Base-by-base conservation (phyloP, 2,113 vertebrate genomes). In the Ancistrus triradiatus region DNA sequence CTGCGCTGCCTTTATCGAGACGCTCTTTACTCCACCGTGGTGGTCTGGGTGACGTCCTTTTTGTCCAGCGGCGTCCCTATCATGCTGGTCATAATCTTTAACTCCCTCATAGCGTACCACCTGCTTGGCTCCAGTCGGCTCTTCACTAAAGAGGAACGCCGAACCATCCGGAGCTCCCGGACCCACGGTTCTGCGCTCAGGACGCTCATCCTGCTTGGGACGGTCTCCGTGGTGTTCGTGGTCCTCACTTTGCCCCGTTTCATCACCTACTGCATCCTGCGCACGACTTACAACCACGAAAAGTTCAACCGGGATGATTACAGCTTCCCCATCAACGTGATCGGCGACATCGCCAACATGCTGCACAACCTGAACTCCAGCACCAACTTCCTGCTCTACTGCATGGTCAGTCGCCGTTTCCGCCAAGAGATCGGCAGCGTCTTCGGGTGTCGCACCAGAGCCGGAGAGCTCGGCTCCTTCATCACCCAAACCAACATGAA, bases 321-420 rank as follows among this genome's bases (percentile, higher is more conserved):
- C 72, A 51, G 52, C n/a, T 62, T 86, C 25, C 66, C 80, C 38
- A 86, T 89, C 73, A 89, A 89, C 1, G 60, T 86, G 40, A 73
- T 80, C 0, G 70, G 83, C 11, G 88, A 90, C 61, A 0, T 88
- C 24, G 84, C 83, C 59, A 89, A 88, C 74, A 90, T 90, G 88
- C 75, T 90, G 63, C 87, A 90, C 69, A 88, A 86, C 80, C 80
- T 89, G 15, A 89, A 87, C 70, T 88, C 86, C 63, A 77, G 79
- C 78, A 88, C 87, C 64, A 90, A 90, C 77, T 88, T 88, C 73
- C 68, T 90, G 57, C 80, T 90, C 10, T 90, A 90, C 79, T 89
- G 87, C 46, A 33, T 86, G 72, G 86, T 83, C 37, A 89, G 88
- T 71, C 75, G 65, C 1, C 57, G 79, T 19, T 90, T 90, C 68